A percentile compares a stretch with the other conserved stretches of the same genome.
phyloP scores from a whole-genome alignment of 1,140 invertebrate species.

The Drosophila mauritiana region DNA sequence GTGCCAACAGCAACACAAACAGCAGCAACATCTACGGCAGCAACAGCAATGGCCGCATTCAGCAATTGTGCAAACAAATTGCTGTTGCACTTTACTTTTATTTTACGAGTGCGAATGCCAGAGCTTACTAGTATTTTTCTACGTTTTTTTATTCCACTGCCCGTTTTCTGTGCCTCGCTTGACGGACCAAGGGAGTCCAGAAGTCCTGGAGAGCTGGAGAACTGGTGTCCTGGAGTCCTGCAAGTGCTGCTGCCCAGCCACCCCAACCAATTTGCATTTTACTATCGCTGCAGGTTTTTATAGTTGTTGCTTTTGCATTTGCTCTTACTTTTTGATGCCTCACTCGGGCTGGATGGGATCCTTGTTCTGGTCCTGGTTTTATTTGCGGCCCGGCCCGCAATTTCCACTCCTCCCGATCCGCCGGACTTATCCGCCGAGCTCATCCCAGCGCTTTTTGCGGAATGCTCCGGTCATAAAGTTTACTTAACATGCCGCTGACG shows the following conservation, averaged over 20 bases:
- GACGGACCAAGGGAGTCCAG: slow-evolving; percentile 62
- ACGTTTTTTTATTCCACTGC: neutral
- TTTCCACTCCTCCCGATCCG: slow-evolving; percentile 48
- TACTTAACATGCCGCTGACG: slow-evolving; percentile 76
- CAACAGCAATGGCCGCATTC: slow-evolving; percentile 76
- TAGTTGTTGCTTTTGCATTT: slow-evolving; percentile 71
- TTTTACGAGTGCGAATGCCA: slow-evolving; percentile 82
- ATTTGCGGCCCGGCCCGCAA: slow-evolving; percentile 72
- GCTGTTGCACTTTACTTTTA: slow-evolving; percentile 83
- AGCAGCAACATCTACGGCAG: slow-evolving; percentile 40
- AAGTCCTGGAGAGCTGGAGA: slow-evolving; percentile 27
- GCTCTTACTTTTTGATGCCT: slow-evolving; percentile 75
- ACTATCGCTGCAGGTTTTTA: slow-evolving; percentile 80
- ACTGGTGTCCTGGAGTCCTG: slow-evolving; percentile 21
- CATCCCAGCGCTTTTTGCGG: slow-evolving; percentile 15
- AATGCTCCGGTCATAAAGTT: slow-evolving; percentile 75
- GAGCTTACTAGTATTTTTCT: slow-evolving; percentile 49
- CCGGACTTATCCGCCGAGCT: slow-evolving; percentile 5
- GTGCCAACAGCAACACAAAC: slow-evolving; percentile 61
- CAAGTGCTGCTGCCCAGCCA: slow-evolving; percentile 10
- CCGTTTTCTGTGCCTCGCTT: slow-evolving; percentile 16
- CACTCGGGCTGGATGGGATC: slow-evolving; percentile 39
- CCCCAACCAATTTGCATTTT: slow-evolving; percentile 75
- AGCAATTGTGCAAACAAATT: slow-evolving; percentile 82
- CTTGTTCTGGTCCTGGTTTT: slow-evolving; percentile 66